Conservation (phyloP, 1,140 invertebrate species). For the Lepidurus arcticus region DNA sequence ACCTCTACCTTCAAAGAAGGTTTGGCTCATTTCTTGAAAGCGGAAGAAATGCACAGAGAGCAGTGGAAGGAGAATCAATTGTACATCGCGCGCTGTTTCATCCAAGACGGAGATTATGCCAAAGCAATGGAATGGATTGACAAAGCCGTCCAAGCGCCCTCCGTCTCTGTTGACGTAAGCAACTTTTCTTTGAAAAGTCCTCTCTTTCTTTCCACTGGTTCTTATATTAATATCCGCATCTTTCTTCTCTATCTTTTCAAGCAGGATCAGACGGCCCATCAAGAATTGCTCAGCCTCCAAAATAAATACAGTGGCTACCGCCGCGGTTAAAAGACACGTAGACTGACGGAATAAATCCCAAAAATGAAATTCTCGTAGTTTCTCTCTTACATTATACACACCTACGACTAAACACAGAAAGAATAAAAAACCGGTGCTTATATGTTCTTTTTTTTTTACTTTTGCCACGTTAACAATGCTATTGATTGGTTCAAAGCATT, state of each 20-base stretch:
- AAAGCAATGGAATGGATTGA: conserved; percentile 55
- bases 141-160: conserved; percentile 46
- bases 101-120: conserved; percentile 51
- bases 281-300: conserved; percentile 37
- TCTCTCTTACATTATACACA: neutral
- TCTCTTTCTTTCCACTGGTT: neutral
- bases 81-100: conserved; percentile 62
- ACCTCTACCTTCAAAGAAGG: conserved; percentile 60
- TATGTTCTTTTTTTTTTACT: neutral
- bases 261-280: conserved; percentile 37
- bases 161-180: conserved; percentile 47
- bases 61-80: conserved; percentile 66
- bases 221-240: neutral
- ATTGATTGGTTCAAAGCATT: neutral
- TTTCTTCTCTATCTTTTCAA: conserved; percentile 26
- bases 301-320: conserved; percentile 30
- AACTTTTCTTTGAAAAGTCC: conserved; percentile 37
- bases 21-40: conserved; percentile 56
- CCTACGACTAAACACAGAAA: neutral
- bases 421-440: neutral
- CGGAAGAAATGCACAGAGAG: conserved; percentile 54
- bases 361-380: neutral
- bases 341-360: neutral
- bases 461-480: neutral
- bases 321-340: conserved; percentile 8